Evolutionary conservation across 2,888 invertebrate genomes (phyloP).

Genomic region (Nephrotoma flavescens): DNA sequence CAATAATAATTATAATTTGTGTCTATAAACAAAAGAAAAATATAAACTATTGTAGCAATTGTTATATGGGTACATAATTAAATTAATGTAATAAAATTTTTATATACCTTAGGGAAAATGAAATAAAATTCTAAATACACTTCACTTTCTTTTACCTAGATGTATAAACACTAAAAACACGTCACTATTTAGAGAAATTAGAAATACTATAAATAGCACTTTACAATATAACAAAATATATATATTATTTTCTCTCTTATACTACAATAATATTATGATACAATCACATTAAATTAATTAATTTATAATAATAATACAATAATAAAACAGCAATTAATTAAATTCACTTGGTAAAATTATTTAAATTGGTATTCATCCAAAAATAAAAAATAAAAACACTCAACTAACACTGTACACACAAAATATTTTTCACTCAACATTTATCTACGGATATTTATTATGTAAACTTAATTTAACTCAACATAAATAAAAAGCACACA

Average conservation of each 20-base stretch:
- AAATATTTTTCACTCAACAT: background rate
- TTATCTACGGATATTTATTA: background rate
- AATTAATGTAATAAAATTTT: background rate
- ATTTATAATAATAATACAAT: background rate
- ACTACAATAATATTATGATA: background rate
- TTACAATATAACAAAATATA: background rate
- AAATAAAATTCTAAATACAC: background rate
- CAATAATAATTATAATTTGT: background rate
- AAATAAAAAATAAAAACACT: background rate
- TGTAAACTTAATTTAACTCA: background rate
- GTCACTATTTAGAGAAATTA: background rate
- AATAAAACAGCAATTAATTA: background rate
- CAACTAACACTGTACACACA: background rate
- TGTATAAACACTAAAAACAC: background rate
- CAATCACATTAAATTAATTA: background rate
- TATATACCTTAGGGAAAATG: background rate
- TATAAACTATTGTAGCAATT: background rate
- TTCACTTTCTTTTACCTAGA: background rate
- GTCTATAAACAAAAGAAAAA: background rate
- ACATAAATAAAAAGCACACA: background rate
- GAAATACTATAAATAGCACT: background rate
- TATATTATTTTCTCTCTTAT: background rate
- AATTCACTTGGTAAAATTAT: background rate
- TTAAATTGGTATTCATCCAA: background rate
- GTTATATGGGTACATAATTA: background rate